A percentile compares a stretch with the other conserved stretches of the same genome.
Evolutionary conservation across 2,888 invertebrate species (phyloP).

Genomic region (Thera britannica): DNA sequence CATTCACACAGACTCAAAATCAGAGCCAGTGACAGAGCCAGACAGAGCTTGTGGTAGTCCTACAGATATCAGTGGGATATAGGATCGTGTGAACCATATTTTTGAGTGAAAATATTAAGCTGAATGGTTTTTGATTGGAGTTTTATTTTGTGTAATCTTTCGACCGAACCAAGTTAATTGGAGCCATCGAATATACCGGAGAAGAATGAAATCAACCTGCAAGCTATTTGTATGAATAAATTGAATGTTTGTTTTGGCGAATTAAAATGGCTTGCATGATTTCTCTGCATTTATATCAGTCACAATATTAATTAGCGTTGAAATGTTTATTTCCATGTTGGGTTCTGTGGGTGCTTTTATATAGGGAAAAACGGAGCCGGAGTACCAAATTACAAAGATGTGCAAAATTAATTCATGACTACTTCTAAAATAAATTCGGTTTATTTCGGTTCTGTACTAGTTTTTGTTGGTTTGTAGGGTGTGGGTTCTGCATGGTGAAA

Average conservation of each 20-base stretch:
- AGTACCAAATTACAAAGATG: no score
- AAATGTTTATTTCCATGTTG: not conserved
- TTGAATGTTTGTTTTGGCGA: constrained; percentile 7
- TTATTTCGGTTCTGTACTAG: no score
- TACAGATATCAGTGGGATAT: not conserved
- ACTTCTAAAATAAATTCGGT: no score
- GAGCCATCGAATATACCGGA: constrained; percentile 17
- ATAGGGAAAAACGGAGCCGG: no score
- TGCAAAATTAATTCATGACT: no score
- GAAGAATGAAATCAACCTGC: constrained; percentile 20
- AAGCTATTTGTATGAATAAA: constrained; percentile 8
- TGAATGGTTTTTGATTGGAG: constrained; percentile 10
- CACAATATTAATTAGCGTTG: not conserved
- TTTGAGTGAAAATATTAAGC: constrained; percentile 2
- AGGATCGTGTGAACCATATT: constrained; percentile 8
- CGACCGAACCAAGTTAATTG: constrained; percentile 25
- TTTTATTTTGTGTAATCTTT: constrained; percentile 15
- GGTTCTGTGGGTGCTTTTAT: no score
- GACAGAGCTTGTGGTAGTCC: not conserved
- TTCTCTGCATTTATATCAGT: constrained; percentile 2
- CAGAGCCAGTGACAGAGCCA: no score
- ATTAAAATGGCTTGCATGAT: constrained; percentile 7
- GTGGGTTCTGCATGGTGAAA: no score
- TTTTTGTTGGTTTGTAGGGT: no score
- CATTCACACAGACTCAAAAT: no score